Base-by-base conservation (phyloP, 2,888 invertebrate species). In the Eupithecia exiguata region DNA sequence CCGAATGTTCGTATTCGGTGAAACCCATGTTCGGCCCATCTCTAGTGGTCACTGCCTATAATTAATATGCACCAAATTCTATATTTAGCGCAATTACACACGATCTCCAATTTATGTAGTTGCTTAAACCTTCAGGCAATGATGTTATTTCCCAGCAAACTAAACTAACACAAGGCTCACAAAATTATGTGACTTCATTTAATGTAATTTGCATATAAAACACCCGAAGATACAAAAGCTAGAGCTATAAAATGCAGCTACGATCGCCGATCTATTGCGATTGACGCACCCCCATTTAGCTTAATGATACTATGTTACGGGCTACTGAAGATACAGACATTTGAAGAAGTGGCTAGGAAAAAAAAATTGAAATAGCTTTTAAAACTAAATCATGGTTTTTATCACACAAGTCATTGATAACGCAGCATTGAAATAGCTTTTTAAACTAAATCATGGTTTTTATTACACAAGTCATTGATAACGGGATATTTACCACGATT, bases 131-230 rank as follows among this genome's bases (percentile, higher is more conserved):
- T 58, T 65, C 35, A 14, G n/a, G 10, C 35, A 63, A 63, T 65
- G n/a, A 12, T 18, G 62, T 35, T 36, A 65, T n/a, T 35, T 53
- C 53, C 63, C 63, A n/a, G 21, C 63, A 65, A 62, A 65, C 63
- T 38, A 18, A 7, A 65, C 14, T n/a, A 10, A 65, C 58, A 58
- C 21, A 21, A n/a, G 18, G 21, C n/a, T n/a, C 21, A 10, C 63
- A 18, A 61, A 62, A 18, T 66, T 66, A 66, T 66, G 40, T 43
- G 66, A 66, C 66, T 66, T 66, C 66, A 66, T 66, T 40, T 66
- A 38, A 40, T 14, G 10, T 43, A 38, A 66, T 66, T 66, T 66
- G 66, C 66, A 66, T 66, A 66, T 66, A 66, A 65, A 65, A 21
- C 25, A 25, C 66, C 38, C 38, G 5, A 65, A 38, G 66, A 40